phyloP scores from a whole-genome alignment of 2,888 invertebrate genomes.

The Tetramorium bicarinatum region DNA sequence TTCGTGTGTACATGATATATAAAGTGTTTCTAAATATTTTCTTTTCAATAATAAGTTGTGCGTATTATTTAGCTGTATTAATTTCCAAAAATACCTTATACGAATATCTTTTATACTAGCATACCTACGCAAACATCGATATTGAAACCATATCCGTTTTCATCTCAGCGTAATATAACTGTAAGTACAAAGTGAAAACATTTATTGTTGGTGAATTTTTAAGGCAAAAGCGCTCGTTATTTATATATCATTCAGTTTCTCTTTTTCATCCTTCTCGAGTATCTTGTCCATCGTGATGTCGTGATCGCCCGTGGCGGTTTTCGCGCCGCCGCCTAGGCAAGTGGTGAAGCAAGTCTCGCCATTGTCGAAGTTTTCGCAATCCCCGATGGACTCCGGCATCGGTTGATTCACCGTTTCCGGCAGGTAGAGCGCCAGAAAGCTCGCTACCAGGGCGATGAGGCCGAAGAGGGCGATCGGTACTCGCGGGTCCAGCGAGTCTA shows the following conservation, averaged over 20 bases:
- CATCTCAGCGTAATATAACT: not conserved
- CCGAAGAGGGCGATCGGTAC: constrained; percentile 93
- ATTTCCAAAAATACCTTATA: not conserved
- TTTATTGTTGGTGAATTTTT: not conserved
- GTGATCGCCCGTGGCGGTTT: constrained; percentile 34
- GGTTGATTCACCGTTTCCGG: constrained; percentile 94
- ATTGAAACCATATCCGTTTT: not conserved
- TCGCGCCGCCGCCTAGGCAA: constrained; percentile 87
- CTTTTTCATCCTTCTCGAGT: constrained; percentile 72
- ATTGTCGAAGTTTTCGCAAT: constrained; percentile 94
- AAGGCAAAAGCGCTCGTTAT: not conserved
- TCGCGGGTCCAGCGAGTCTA: constrained; percentile 93
- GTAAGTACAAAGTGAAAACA: constrained; percentile 30
- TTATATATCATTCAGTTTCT: constrained; percentile 64
- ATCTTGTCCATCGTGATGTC: constrained; percentile 78
- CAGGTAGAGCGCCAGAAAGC: constrained; percentile 91
- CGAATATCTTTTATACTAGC: not conserved
- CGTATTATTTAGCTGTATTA: not conserved
- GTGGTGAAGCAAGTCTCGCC: constrained; percentile 93
- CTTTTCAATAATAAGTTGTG: not conserved
- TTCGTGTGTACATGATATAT: not conserved
- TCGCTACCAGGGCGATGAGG: constrained; percentile 91
- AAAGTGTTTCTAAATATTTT: constrained; percentile 3
- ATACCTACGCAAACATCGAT: not conserved
- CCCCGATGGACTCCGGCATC: constrained; percentile 94